These are phyloP conservation scores for Drosophila cognata DNA, from an alignment of 2,888 invertebrate species.

Conservation along the genomic window DNA sequence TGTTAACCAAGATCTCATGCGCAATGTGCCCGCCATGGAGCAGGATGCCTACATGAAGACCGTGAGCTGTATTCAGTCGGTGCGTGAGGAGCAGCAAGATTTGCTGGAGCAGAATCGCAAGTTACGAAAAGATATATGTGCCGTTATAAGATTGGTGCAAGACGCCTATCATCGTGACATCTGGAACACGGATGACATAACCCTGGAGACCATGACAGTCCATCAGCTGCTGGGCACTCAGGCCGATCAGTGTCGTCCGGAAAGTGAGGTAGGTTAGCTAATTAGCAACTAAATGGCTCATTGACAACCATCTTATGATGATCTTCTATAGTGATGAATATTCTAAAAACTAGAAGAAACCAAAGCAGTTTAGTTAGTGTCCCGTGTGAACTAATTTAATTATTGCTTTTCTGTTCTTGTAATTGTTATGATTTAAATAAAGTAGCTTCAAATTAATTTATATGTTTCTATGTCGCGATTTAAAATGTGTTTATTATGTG, in stretches of 20 bases:
- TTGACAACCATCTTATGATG: constrained; percentile 1
- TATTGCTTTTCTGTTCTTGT: not conserved
- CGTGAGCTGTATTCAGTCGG: constrained; percentile 83
- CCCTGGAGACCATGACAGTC: constrained; percentile 85
- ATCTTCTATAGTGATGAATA: constrained; percentile 12
- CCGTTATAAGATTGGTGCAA: constrained; percentile 85
- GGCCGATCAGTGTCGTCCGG: constrained; percentile 21
- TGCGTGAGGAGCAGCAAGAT: constrained; percentile 59
- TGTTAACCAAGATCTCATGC: constrained; percentile 87
- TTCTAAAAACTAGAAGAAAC: not conserved
- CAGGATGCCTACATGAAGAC: constrained; percentile 87
- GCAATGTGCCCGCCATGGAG: constrained; percentile 88
- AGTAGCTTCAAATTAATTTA: not conserved
- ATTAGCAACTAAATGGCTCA: not conserved
- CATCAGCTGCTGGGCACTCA: constrained; percentile 82
- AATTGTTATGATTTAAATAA: constrained; percentile 32
- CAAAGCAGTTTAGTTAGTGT: not conserved
- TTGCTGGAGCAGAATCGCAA: constrained; percentile 67
- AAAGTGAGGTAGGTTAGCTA: constrained; percentile 64
- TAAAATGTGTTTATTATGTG: not conserved
- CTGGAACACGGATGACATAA: constrained; percentile 84
- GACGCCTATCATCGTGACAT: constrained; percentile 82
- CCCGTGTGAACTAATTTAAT: not conserved
- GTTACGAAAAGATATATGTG: constrained; percentile 82
- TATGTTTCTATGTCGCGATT: no score